Evolutionary conservation across 2,113 vertebrate species (phyloP).

Genomic region (Climacteris rufus): DNA sequence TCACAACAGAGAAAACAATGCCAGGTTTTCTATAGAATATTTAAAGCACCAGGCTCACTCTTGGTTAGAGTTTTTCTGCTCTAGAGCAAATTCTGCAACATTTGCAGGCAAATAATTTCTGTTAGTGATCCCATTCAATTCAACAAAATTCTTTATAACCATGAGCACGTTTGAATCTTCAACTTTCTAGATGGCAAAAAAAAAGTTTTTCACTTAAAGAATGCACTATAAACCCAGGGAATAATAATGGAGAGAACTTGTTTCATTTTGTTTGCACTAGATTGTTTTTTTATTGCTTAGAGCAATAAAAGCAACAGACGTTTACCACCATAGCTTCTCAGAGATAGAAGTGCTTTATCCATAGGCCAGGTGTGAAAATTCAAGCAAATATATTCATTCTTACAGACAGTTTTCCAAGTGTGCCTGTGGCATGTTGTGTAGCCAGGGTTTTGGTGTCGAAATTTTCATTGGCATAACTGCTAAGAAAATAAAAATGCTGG

Average conservation of each 20-base stretch:
- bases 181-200: neutral
- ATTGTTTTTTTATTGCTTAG: neutral
- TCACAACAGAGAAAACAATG: neutral
- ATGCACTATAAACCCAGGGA: neutral
- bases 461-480: neutral
- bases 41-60: neutral
- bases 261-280: neutral
- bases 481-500: slow-evolving; percentile 12
- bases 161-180: neutral
- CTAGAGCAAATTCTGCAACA: neutral
- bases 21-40: neutral
- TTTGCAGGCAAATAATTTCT: neutral
- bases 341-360: neutral
- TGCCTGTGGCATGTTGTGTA: neutral
- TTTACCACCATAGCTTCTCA: neutral
- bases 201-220: neutral
- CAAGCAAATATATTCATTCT: neutral
- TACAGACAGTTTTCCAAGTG: neutral
- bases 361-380: neutral
- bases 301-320: neutral
- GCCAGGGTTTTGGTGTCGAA: neutral
- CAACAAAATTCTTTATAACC: neutral
- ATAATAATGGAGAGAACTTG: neutral
- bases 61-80: neutral
- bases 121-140: neutral